A percentile compares a stretch with the other conserved stretches of the same genome.
Evolutionary conservation across 2,113 vertebrate genomes (phyloP).

Genomic region (Hydrolagus affinis): DNA sequence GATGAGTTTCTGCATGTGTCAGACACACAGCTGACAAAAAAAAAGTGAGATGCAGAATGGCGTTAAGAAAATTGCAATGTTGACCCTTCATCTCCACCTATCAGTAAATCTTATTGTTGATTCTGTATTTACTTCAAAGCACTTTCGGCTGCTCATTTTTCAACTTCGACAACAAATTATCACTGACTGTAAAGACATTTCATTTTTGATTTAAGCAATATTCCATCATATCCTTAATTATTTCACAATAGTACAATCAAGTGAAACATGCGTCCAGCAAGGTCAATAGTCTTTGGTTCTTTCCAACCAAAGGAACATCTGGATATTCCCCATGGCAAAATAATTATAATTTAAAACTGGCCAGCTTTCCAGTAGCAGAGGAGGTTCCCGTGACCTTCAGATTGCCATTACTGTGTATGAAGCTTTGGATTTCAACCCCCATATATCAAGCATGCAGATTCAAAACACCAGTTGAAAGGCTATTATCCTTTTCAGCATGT

Average conservation of each 20-base stretch:
- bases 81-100: background rate
- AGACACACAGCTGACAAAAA: too few relatives aligned
- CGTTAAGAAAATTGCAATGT: too few relatives aligned
- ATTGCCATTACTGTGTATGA: too few relatives aligned
- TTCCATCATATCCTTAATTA: background rate
- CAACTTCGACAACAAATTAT: background rate
- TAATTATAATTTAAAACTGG: background rate
- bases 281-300: too few relatives aligned
- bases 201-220: background rate
- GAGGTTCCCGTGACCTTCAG: background rate
- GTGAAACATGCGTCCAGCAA: background rate
- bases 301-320: background rate
- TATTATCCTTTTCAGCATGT: constrained; percentile 18
- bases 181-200: background rate
- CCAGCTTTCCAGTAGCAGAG: background rate
- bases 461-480: background rate
- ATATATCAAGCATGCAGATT: constrained; percentile 2
- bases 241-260: background rate
- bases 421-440: background rate
- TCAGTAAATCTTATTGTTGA: background rate
- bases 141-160: background rate
- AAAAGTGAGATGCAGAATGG: too few relatives aligned
- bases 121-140: background rate
- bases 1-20: too few relatives aligned
- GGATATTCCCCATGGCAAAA: background rate